Percentiles rank a stretch among this genome's conserved stretches.
Evolutionary conservation across 2,113 vertebrate species (phyloP).

Genomic region (Heterotilapia buettikoferi): DNA sequence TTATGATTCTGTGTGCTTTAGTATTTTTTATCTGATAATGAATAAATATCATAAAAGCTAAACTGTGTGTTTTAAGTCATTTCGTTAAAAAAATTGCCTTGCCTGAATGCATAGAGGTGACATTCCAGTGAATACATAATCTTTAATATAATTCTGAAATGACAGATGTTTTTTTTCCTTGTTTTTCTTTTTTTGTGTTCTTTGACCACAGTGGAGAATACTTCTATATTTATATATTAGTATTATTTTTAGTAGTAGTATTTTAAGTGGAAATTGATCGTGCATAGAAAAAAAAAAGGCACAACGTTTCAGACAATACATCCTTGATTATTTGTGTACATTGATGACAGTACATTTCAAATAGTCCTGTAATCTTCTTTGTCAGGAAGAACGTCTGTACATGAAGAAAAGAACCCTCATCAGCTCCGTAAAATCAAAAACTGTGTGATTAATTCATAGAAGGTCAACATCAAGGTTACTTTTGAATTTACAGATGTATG

Average conservation of each 20-base stretch:
- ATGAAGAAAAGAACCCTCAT: background rate
- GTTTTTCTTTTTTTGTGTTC: background rate
- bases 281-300: background rate
- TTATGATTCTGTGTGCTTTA: background rate
- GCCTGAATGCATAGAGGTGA: too few species aligned
- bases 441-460: background rate
- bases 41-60: background rate
- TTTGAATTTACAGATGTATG: background rate
- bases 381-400: background rate
- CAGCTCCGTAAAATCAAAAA: background rate
- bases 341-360: background rate
- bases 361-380: background rate
- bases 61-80: background rate
- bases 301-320: too few species aligned
- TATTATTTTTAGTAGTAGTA: background rate
- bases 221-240: background rate
- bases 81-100: background rate
- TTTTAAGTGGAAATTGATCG: background rate
- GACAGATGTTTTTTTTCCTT: background rate
- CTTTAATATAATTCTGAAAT: background rate
- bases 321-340: background rate
- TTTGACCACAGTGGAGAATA: background rate
- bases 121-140: background rate
- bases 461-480: background rate
- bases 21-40: background rate